Evolutionary conservation across 2,888 invertebrate species (phyloP).

Genomic region (Dasypogon diadema): DNA sequence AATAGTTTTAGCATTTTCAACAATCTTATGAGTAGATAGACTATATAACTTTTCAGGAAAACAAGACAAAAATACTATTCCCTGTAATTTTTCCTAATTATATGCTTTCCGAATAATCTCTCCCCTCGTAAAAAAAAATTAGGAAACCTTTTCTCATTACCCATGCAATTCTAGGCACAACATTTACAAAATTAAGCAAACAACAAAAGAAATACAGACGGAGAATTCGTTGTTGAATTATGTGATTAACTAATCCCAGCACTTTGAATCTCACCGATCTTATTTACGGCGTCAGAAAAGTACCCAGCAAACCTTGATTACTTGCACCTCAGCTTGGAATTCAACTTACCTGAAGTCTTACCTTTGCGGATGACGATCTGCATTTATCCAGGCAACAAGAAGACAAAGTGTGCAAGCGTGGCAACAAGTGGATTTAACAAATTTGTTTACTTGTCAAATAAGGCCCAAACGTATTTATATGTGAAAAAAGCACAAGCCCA

Average conservation of each 20-base stretch:
- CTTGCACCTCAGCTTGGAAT: slow-evolving; percentile 32
- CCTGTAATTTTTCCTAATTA: too few species aligned
- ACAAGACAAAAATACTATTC: too few species aligned
- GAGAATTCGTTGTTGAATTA: slow-evolving; percentile 13
- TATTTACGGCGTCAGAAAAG: slow-evolving; percentile 19
- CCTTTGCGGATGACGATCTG: slow-evolving; percentile 14
- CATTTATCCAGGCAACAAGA: slow-evolving; percentile 32
- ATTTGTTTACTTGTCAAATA: slow-evolving; percentile 56
- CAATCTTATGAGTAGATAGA: too few species aligned
- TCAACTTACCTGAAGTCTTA: not conserved
- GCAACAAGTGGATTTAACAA: slow-evolving; percentile 56
- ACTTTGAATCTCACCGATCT: slow-evolving; percentile 17
- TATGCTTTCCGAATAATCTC: too few species aligned
- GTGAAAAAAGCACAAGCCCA: slow-evolving; percentile 37
- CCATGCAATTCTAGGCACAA: not conserved
- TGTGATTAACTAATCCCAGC: slow-evolving; percentile 37
- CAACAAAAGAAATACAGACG: slow-evolving; percentile 5
- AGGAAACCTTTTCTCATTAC: too few species aligned
- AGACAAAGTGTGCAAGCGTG: slow-evolving; percentile 53
- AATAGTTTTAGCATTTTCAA: too few species aligned
- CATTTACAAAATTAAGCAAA: slow-evolving; percentile 19
- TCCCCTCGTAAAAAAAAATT: too few species aligned
- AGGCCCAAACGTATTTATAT: slow-evolving; percentile 27
- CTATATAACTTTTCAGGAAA: too few species aligned
- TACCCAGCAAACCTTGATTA: slow-evolving; percentile 2